phyloP scores from a whole-genome alignment of 2,888 invertebrate genomes.

The Aethes cnicana region DNA sequence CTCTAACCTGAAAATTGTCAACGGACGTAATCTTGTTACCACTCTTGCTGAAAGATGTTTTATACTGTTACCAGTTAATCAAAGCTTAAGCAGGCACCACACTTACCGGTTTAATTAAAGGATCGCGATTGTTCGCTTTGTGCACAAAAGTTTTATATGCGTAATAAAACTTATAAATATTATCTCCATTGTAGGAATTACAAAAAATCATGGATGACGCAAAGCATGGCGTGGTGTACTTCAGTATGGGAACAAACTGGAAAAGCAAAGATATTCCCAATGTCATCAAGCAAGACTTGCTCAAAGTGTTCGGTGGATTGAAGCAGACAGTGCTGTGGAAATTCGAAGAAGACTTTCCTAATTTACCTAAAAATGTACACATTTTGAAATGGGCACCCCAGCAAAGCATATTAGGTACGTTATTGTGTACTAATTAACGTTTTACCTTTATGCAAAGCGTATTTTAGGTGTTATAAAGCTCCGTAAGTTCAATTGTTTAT shows the following conservation, averaged over 20 bases:
- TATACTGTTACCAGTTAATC: too few species aligned
- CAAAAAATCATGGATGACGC: conserved; percentile 50
- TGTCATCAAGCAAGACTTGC: conserved; percentile 39
- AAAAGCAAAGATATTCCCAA: conserved; percentile 48
- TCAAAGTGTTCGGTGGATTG: conserved; percentile 48
- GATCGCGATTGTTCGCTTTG: background rate
- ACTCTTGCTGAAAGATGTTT: too few species aligned
- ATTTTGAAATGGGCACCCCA: conserved; percentile 55
- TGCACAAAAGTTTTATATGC: background rate
- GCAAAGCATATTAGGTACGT: conserved; percentile 52
- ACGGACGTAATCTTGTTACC: too few species aligned
- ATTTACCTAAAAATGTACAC: conserved; percentile 49
- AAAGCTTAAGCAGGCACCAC: too few species aligned
- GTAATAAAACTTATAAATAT: background rate
- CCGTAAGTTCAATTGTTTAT: too few species aligned
- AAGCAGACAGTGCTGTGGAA: conserved; percentile 62
- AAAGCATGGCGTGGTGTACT: conserved; percentile 55
- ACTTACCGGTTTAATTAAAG: background rate
- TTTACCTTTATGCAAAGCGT: too few species aligned
- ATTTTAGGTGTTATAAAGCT: too few species aligned
- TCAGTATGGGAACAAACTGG: conserved; percentile 61
- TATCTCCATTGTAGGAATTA: conserved; percentile 42
- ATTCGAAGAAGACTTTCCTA: conserved; percentile 45
- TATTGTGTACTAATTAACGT: background rate
- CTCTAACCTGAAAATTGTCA: too few species aligned